Evolutionary conservation across 2,113 vertebrate species (phyloP), one percentile per base, ranked within the genome.

Genomic region (Stigmatopora nigra): DNA sequence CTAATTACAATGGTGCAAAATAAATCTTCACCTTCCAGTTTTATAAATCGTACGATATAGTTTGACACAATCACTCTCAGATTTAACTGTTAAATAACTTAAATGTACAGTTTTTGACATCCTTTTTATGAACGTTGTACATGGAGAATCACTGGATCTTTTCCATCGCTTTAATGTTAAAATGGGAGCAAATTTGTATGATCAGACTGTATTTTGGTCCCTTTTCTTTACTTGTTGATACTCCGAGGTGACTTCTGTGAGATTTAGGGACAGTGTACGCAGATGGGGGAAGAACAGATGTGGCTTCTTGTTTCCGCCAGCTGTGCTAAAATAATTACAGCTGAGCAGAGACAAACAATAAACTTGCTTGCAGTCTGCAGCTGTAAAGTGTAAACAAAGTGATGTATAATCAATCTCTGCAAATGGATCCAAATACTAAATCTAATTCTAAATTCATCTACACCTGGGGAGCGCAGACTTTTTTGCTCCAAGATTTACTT

Each of bases 201-300:
- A 85, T 85, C 79, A 79, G 72, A 51, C 70, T 78, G 80, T 82
- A 80, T 80, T 80, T 74, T n/a, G 62, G 63, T 81, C 84, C 79
- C 81, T 36, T 75, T 75, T 81, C 76, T 84, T 83, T 84, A 80
- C 76, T 57, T 13, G 70, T 67, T 75, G 73, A 5, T 20, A 68
- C 55, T 70, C 61, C 38, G 7, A 63, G 61, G 61, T 35, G 59
- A 67, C 70, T 55, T 69, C 81, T 75, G 76, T 19, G 72, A 74
- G 76, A 64, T 68, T 70, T 35, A 61, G 67, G 71, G 77, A 70
- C 70, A 68, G 65, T 19, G 62, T 56, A 67, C 65, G 63, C 25
- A 65, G 67, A 68, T 66, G 64, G 66, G 72, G 72, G 56, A 69
- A 67, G 59, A 71, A 71, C 83, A 82, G 82, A 78, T 82, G 82